Conservation (phyloP, 2,888 invertebrate genomes). For the Piscicola geometra region DNA sequence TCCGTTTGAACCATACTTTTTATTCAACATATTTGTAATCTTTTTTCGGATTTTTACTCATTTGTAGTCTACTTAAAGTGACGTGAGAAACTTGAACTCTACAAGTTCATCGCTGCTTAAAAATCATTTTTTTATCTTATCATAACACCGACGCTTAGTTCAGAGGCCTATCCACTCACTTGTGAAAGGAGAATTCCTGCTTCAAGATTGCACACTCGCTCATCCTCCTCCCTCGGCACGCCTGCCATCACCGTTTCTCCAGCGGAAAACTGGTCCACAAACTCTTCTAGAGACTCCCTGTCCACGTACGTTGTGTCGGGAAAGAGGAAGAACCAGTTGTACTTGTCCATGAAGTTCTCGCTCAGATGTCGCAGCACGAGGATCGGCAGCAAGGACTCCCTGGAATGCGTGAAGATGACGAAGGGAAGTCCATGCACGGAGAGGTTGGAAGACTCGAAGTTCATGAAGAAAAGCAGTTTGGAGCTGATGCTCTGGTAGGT, state of each 20-base stretch:
- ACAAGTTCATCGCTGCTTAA: too few species aligned
- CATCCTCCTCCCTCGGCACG: conserved; percentile 51
- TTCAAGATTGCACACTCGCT: conserved; percentile 61
- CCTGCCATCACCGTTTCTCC: conserved; percentile 81
- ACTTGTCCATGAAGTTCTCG: conserved; percentile 81
- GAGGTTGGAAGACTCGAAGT: conserved; percentile 45
- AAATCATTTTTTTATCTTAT: too few species aligned
- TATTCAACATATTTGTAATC: too few species aligned
- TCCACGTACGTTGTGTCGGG: conserved; percentile 81
- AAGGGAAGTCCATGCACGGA: conserved; percentile 57
- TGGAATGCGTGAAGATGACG: conserved; percentile 79
- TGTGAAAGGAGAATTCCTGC: conserved; percentile 82
- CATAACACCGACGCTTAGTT: too few species aligned
- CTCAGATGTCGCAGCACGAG: conserved; percentile 82
- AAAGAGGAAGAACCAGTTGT: conserved; percentile 84
- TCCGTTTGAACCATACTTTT: too few species aligned
- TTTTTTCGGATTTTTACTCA: too few species aligned
- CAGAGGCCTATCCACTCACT: conserved; percentile 45
- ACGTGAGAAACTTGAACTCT: too few species aligned
- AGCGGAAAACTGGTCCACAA: conserved; percentile 74
- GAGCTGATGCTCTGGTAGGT: conserved; percentile 65
- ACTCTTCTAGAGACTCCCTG: conserved; percentile 67
- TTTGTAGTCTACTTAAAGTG: too few species aligned
- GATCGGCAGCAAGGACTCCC: conserved; percentile 72
- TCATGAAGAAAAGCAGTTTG: conserved; percentile 74